A percentile compares a stretch with the other conserved stretches of the same genome.
phyloP scores from a whole-genome alignment of 2,797 vertebrate genomes.

The Pangasius macronema region DNA sequence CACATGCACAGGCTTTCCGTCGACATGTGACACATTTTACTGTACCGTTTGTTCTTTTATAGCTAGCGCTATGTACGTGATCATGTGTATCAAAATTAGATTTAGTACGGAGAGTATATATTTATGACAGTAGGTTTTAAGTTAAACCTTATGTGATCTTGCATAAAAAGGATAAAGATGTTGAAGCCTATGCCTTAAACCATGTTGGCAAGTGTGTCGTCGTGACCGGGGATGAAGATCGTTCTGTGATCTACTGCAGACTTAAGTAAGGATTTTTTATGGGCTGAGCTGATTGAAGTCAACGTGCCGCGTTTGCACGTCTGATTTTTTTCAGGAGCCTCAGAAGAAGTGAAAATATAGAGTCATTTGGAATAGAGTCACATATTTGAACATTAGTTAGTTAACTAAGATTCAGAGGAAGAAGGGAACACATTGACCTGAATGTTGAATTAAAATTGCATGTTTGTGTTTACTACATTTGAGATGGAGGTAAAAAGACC shows the following conservation, averaged over 20 bases:
- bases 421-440: background rate
- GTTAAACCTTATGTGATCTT: constrained; percentile 24
- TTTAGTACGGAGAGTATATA: constrained; percentile 16
- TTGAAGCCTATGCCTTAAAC: constrained; percentile 39
- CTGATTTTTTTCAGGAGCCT: background rate
- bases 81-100: constrained; percentile 19
- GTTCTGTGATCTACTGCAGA: background rate
- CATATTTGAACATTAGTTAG: background rate
- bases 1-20: constrained; percentile 27
- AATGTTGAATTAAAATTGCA: background rate
- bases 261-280: background rate
- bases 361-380: background rate
- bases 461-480: background rate
- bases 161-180: constrained; percentile 26
- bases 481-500: background rate
- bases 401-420: background rate
- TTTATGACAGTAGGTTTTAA: constrained; percentile 26
- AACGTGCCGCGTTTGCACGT: background rate
- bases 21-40: constrained; percentile 7
- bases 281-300: background rate
- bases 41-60: constrained; percentile 25
- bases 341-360: background rate
- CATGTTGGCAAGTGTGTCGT: constrained; percentile 6
- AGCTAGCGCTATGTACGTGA: background rate
- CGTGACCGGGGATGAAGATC: background rate